Percentiles rank a stretch among this genome's conserved stretches.
Evolutionary conservation across 2,888 invertebrate species (phyloP).

Genomic region (Eudasyphora cyanicolor): DNA sequence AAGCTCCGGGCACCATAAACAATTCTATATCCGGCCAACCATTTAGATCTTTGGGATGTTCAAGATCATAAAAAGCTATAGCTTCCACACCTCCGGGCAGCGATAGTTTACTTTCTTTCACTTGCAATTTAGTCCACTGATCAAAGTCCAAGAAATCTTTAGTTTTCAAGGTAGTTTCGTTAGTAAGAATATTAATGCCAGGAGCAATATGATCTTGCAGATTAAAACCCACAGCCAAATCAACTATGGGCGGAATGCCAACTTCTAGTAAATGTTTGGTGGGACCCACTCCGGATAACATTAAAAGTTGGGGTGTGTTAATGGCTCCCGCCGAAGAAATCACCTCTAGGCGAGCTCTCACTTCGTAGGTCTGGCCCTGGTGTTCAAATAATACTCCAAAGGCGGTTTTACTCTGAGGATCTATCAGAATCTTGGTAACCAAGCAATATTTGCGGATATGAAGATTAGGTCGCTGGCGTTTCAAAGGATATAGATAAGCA

Average conservation of each 20-base stretch:
- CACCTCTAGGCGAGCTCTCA: conserved; percentile 84
- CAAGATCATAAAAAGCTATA: conserved; percentile 83
- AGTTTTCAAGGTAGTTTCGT: conserved; percentile 71
- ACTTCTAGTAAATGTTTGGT: conserved; percentile 81
- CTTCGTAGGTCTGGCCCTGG: conserved; percentile 79
- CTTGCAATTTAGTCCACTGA: neutral
- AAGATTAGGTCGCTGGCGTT: conserved; percentile 81
- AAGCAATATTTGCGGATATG: conserved; percentile 81
- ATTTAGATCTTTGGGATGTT: conserved; percentile 79
- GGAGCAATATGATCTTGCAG: conserved; percentile 84
- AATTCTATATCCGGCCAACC: conserved; percentile 86
- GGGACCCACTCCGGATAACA: conserved; percentile 88
- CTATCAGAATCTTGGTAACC: conserved; percentile 82
- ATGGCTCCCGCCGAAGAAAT: conserved; percentile 89
- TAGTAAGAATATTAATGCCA: conserved; percentile 84
- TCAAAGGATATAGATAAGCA: conserved; percentile 82
- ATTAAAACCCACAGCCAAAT: conserved; percentile 84
- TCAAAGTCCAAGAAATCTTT: conserved; percentile 60
- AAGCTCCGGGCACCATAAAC: conserved; percentile 82
- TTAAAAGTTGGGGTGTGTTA: conserved; percentile 89
- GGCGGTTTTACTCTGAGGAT: conserved; percentile 80
- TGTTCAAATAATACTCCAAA: conserved; percentile 82
- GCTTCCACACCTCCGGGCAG: conserved; percentile 83
- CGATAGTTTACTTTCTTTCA: neutral
- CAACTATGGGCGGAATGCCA: conserved; percentile 82